A percentile compares a stretch with the other conserved stretches of the same genome.
These are phyloP conservation scores for Rhizoglyphus robini DNA, from an alignment of 1,140 invertebrate species.

Conservation along the genomic window DNA sequence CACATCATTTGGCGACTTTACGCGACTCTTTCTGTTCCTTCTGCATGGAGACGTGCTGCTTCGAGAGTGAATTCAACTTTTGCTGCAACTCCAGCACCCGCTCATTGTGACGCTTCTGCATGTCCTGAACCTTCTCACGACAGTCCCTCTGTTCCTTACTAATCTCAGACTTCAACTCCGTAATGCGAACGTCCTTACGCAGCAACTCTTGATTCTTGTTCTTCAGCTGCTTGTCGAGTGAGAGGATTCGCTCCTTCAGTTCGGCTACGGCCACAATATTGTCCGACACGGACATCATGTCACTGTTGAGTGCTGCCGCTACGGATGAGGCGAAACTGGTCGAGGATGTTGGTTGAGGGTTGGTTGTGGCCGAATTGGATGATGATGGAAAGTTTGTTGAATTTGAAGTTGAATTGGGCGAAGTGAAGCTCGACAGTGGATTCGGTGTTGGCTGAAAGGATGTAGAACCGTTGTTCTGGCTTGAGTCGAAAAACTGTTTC, in stretches of 20 bases:
- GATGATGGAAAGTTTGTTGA: slow-evolving; percentile 9
- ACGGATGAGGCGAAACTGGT: slow-evolving; percentile 1
- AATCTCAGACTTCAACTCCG: slow-evolving; percentile 78
- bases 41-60: slow-evolving; percentile 63
- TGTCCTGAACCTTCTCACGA: slow-evolving; percentile 63
- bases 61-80: slow-evolving; percentile 31
- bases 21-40: too few species aligned
- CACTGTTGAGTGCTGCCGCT: slow-evolving; percentile 23
- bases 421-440: not conserved
- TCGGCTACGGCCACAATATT: slow-evolving; percentile 86
- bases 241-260: slow-evolving; percentile 80
- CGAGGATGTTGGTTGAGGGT: not conserved
- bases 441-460: not conserved
- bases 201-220: slow-evolving; percentile 72
- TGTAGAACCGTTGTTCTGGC: not conserved
- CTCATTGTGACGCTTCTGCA: slow-evolving; percentile 61
- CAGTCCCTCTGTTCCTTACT: slow-evolving; percentile 72
- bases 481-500: not conserved
- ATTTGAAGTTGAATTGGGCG: too few species aligned
- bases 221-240: slow-evolving; percentile 70
- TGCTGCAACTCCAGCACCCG: slow-evolving; percentile 49
- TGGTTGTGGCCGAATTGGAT: not conserved
- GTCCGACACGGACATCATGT: slow-evolving; percentile 73
- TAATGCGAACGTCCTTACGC: slow-evolving; percentile 85
- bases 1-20: too few species aligned